Evolutionary conservation across 2,888 invertebrate species (phyloP).

Genomic region (Drosophila greeni): DNA sequence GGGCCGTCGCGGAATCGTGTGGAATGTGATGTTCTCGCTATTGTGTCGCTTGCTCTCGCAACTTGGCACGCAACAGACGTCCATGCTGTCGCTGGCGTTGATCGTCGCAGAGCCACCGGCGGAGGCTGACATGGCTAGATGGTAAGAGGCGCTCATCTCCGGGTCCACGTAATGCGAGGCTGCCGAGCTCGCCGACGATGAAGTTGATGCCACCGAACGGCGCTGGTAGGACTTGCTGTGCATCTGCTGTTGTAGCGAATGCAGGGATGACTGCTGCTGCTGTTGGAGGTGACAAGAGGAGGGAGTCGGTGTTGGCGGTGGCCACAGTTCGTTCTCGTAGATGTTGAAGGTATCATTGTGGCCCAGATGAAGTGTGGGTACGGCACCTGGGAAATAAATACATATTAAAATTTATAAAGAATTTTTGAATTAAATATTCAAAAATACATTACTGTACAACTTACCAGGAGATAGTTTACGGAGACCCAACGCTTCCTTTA

Average conservation of each 20-base stretch:
- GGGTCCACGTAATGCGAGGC: conserved; percentile 62
- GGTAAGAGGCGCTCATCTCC: conserved; percentile 50
- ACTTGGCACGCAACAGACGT: conserved; percentile 71
- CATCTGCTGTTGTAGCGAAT: conserved; percentile 25
- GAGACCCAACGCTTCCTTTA: conserved; percentile 74
- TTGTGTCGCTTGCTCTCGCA: conserved; percentile 75
- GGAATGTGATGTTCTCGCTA: conserved; percentile 70
- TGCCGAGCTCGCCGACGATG: conserved; percentile 63
- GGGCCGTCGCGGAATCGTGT: conserved; percentile 72
- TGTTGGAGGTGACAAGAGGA: conserved; percentile 22
- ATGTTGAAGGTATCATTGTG: conserved; percentile 75
- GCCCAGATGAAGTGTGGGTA: conserved; percentile 73
- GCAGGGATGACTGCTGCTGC: conserved; percentile 22
- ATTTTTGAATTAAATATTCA: neutral
- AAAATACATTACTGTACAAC: neutral
- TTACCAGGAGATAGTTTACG: conserved; percentile 73
- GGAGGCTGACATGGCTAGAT: conserved; percentile 40
- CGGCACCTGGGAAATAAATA: conserved; percentile 58
- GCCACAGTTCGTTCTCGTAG: conserved; percentile 74
- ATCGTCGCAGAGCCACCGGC: conserved; percentile 38
- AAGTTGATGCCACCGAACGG: conserved; percentile 66
- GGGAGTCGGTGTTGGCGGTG: conserved; percentile 64
- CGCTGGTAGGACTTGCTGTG: conserved; percentile 58
- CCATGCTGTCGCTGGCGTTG: conserved; percentile 67
- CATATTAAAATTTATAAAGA: neutral